Base-by-base conservation (phyloP, 2,888 invertebrate genomes). In the Drosophila pseudotakahashii region DNA sequence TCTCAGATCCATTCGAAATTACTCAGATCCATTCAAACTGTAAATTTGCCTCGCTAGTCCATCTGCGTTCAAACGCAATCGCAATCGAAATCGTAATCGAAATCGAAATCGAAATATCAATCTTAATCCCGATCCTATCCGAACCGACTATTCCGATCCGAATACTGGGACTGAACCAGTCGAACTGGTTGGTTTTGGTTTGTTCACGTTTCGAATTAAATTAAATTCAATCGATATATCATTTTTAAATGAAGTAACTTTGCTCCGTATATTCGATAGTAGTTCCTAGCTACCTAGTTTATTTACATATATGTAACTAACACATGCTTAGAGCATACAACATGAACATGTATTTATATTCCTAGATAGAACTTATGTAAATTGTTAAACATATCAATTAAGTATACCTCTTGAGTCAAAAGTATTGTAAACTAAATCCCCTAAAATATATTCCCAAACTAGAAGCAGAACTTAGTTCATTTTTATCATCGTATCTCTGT, bases 161-260 rank as follows among this genome's bases (percentile, higher is more conserved):
- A 34, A 11, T 30, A 30, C 60, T 60, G 36, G 48, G 48, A 48
- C 48, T 16, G 47, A 47, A 47, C 47, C 47, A 47, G 47, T 19
- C 37, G 34, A 66, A 57, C 66, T 67, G 74, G 66, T 71, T 88
- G 72, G 59, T 88, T 82, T 82, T 82, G 88, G 82, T 82, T 82
- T 82, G 82, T 82, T 82, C 83, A 88, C 72, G 85, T 85, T 88
- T 81, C 77, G 68, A 71, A 73, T 64, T 64, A 19, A 75, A 59
- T 55, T 66, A 19, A 75, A 59, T 55, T 66, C 66, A 66, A 57
- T 47, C 39, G 42, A 57, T 67, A 66, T 59, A 73, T 66, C 66
- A 66, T 66, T 66, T 66, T 54, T 66, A 58, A 41, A 36, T 9
- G 39, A 66, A 64, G 53, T 54, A 73, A 42, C 50, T 42, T 59